A percentile compares a stretch with the other conserved stretches of the same genome.
Conservation (phyloP, 30 jellyfish, hydroid and myxozoan species). For the Phacellophora camtschatica region DNA sequence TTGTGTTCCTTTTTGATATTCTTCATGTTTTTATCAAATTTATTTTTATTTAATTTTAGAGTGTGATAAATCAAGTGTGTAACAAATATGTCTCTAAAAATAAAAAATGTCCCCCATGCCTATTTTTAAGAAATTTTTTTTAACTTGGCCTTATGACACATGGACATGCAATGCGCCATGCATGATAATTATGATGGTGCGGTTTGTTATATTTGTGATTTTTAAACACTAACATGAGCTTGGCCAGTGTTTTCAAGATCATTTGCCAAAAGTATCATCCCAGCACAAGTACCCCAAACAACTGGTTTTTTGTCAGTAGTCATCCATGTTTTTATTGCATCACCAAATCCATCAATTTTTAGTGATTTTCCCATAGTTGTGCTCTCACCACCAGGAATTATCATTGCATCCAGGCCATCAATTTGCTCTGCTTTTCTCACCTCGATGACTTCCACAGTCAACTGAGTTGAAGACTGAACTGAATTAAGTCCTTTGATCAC, state of each 20-base stretch:
- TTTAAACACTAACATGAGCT: constrained; percentile 59
- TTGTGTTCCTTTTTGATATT: too few relatives aligned
- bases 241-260: constrained; percentile 68
- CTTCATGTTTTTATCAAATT: too few relatives aligned
- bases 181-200: too few relatives aligned
- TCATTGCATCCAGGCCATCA: constrained; percentile 68
- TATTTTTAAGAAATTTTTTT: too few relatives aligned
- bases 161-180: too few relatives aligned
- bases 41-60: too few relatives aligned
- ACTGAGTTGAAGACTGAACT: not conserved
- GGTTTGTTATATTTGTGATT: too few relatives aligned
- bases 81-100: too few relatives aligned
- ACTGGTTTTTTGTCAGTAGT: constrained; percentile 31
- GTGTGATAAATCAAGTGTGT: too few relatives aligned
- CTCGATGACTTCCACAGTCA: constrained; percentile 40
- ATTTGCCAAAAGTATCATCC: constrained; percentile 86
- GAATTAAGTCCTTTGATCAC: not conserved
- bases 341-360: constrained; percentile 58
- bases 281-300: constrained; percentile 98
- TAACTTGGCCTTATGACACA: too few relatives aligned
- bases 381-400: constrained; percentile 98
- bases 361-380: constrained; percentile 77
- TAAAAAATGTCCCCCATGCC: too few relatives aligned
- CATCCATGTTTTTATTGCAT: constrained; percentile 58
- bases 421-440: constrained; percentile 30